Conservation (phyloP, 2,113 vertebrate species). For the Brachypteracias leptosomus region DNA sequence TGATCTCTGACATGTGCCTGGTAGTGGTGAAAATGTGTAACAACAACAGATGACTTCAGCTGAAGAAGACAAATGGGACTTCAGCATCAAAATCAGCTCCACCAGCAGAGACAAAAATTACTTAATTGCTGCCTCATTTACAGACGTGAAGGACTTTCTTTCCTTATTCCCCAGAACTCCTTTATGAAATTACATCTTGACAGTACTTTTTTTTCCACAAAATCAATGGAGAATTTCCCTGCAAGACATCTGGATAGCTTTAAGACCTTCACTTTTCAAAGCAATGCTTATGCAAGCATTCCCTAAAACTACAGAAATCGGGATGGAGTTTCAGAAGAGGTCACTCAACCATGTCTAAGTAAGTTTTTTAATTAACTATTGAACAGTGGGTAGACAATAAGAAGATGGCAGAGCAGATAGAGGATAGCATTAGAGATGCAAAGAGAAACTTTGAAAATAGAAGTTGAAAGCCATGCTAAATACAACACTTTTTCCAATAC, state of each 20-base stretch:
- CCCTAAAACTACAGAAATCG: constrained; percentile 23
- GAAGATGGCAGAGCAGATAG: constrained; percentile 22
- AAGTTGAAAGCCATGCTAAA: constrained; percentile 18
- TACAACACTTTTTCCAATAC: neutral
- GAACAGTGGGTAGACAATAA: constrained; percentile 16
- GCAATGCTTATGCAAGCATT: neutral
- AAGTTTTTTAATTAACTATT: constrained; percentile 53
- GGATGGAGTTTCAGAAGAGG: constrained; percentile 26
- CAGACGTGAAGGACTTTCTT: neutral
- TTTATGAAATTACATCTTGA: neutral
- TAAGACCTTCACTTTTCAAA: constrained; percentile 26
- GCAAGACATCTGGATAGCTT: neutral
- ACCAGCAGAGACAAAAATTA: neutral
- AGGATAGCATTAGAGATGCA: constrained; percentile 1
- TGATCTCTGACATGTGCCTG: neutral
- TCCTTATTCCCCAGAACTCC: neutral
- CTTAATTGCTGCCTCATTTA: constrained; percentile 11
- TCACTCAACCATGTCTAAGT: neutral
- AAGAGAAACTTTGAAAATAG: constrained; percentile 38
- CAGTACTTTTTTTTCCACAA: constrained; percentile 10
- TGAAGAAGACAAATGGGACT: neutral
- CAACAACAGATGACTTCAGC: neutral
- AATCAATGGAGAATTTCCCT: neutral
- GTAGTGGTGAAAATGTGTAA: neutral
- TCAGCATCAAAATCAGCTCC: constrained; percentile 24